phyloP scores from a whole-genome alignment of 2,113 vertebrate species.

The Gadus macrocephalus region DNA sequence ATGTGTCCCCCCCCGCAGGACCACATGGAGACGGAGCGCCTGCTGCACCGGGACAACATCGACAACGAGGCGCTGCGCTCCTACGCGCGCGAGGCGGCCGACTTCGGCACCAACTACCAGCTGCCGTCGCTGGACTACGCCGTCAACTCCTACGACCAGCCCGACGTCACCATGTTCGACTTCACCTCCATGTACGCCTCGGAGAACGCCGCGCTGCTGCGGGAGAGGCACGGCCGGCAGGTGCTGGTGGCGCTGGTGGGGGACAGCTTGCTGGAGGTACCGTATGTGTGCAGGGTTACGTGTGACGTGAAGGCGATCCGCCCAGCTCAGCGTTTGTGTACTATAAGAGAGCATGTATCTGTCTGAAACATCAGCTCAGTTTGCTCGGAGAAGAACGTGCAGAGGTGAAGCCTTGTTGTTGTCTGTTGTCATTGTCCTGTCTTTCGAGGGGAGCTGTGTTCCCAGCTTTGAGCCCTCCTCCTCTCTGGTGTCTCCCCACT shows the following conservation, averaged over 20 bases:
- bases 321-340: too few species aligned
- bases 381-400: too few species aligned
- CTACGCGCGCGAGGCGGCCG: constrained; percentile 91
- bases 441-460: too few species aligned
- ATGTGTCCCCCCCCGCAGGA: constrained; percentile 69
- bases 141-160: constrained; percentile 88
- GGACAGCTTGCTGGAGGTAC: constrained; percentile 94
- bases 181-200: constrained; percentile 98
- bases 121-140: constrained; percentile 94
- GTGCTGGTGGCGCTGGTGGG: constrained; percentile 90
- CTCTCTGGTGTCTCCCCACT: neutral
- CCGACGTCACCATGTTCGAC: constrained; percentile 97
- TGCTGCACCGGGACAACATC: constrained; percentile 84
- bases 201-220: constrained; percentile 87
- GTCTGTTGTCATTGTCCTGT: neutral
- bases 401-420: neutral
- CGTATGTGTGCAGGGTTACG: too few species aligned
- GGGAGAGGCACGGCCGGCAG: constrained; percentile 83
- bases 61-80: constrained; percentile 87
- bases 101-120: constrained; percentile 96
- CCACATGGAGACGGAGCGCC: constrained; percentile 83
- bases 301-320: too few species aligned
- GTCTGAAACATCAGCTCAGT: too few species aligned
- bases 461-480: neutral
- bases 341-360: neutral